phyloP scores from a whole-genome alignment of 2,888 invertebrate genomes.

The Clunio marinus region DNA sequence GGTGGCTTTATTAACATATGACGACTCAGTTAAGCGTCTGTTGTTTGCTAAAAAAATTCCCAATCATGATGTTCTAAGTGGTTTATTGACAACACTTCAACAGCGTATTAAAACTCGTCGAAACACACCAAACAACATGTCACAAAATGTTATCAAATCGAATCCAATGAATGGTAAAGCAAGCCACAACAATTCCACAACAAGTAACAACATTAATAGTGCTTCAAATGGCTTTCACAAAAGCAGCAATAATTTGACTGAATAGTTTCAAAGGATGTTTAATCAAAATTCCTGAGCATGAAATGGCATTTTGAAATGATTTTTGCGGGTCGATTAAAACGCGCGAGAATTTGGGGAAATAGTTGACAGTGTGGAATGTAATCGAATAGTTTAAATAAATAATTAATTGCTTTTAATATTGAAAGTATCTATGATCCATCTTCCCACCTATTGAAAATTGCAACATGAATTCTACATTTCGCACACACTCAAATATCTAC shows the following conservation, averaged over 20 bases:
- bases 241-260: slow-evolving; percentile 37
- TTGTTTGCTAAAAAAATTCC: slow-evolving; percentile 85
- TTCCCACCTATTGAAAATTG: too few relatives aligned
- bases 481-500: too few relatives aligned
- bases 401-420: slow-evolving; percentile 25
- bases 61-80: slow-evolving; percentile 83
- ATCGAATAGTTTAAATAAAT: slow-evolving; percentile 20
- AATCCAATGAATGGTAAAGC: slow-evolving; percentile 34
- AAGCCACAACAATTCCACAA: slow-evolving; percentile 18
- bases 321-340: slow-evolving; percentile 8
- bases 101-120: slow-evolving; percentile 68
- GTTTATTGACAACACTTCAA: slow-evolving; percentile 73
- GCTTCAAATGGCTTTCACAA: slow-evolving; percentile 24
- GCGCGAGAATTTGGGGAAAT: not conserved
- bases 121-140: slow-evolving; percentile 25
- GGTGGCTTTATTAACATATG: slow-evolving; percentile 88
- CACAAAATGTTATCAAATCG: slow-evolving; percentile 19
- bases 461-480: too few relatives aligned
- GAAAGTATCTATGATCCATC: too few relatives aligned
- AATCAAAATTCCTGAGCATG: not conserved
- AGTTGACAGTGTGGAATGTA: not conserved
- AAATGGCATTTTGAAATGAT: not conserved
- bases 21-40: slow-evolving; percentile 82
- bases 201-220: slow-evolving; percentile 25
- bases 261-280: slow-evolving; percentile 19